Conservation (phyloP, 2,888 invertebrate genomes). For the Trimorus sp. region DNA sequence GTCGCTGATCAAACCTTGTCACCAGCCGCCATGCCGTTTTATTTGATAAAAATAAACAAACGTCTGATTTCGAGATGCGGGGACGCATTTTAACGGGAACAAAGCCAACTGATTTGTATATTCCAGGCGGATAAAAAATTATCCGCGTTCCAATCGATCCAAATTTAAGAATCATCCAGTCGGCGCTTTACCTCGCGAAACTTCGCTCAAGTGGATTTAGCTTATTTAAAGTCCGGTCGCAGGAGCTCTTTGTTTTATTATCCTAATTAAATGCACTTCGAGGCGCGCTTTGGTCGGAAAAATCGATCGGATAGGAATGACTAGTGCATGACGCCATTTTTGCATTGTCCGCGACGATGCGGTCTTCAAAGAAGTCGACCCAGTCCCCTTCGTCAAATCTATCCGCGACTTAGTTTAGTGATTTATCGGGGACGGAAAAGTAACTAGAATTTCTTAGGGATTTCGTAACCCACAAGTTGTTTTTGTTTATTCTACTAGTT, state of each 20-base stretch:
- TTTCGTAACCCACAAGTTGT: no score
- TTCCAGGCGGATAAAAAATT: neutral
- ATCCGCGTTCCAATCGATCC: neutral
- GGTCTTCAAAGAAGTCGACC: conserved; percentile 32
- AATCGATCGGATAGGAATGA: no score
- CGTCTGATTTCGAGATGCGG: conserved; percentile 30
- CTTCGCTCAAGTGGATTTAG: no score
- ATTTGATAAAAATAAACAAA: conserved; percentile 54
- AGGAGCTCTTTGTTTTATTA: no score
- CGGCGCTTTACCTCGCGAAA: no score
- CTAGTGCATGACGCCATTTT: conserved; percentile 23
- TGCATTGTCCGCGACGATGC: neutral
- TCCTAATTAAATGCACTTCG: no score
- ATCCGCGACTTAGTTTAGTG: no score
- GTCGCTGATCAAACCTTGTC: conserved; percentile 73
- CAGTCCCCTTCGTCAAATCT: no score
- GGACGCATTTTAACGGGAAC: conserved; percentile 14
- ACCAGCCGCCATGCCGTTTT: conserved; percentile 28
- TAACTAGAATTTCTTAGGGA: neutral
- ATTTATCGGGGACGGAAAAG: neutral
- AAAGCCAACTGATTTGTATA: neutral
- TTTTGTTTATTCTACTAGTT: no score
- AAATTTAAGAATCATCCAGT: no score
- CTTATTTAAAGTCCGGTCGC: no score
- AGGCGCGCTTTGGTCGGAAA: no score